Conservation (phyloP, 2,797 vertebrate genomes). For the Pangasius mekongensis region DNA sequence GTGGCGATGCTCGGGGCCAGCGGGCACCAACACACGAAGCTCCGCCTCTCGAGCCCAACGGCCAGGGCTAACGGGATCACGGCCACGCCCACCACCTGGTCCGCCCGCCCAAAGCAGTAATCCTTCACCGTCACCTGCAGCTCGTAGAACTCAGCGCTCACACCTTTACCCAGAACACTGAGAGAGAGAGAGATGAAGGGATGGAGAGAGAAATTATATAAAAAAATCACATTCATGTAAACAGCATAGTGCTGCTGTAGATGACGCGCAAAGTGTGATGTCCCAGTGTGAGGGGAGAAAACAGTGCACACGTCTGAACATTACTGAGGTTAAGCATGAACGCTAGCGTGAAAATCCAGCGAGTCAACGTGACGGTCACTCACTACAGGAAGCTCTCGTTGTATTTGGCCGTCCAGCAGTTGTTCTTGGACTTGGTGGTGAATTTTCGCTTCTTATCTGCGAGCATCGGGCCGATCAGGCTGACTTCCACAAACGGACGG, state of each 20-base stretch:
- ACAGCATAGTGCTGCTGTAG: not conserved
- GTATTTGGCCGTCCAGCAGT: slow-evolving; percentile 96
- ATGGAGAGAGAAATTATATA: not conserved
- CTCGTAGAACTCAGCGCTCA: slow-evolving; percentile 88
- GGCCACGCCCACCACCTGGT: slow-evolving; percentile 88
- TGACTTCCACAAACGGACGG: slow-evolving; percentile 93
- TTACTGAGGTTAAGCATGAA: not conserved
- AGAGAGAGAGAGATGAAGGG: slow-evolving; percentile 14
- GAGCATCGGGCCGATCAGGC: slow-evolving; percentile 90
- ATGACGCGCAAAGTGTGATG: not conserved
- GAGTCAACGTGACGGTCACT: slow-evolving; percentile 66
- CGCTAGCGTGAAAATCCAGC: not conserved
- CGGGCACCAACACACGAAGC: slow-evolving; percentile 95
- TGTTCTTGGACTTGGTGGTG: slow-evolving; percentile 97
- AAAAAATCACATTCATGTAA: too few species aligned
- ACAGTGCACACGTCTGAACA: not conserved
- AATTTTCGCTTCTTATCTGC: slow-evolving; percentile 95
- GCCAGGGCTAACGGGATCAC: slow-evolving; percentile 84
- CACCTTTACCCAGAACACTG: slow-evolving; percentile 88
- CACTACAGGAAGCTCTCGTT: slow-evolving; percentile 97
- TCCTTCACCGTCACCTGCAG: slow-evolving; percentile 94
- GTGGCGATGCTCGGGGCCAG: slow-evolving; percentile 84
- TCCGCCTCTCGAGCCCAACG: slow-evolving; percentile 87
- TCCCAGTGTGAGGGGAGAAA: not conserved
- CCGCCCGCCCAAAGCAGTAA: slow-evolving; percentile 95